These are phyloP conservation scores for Lithophane socia DNA, from an alignment of 2,888 invertebrate genomes.

Conservation along the genomic window DNA sequence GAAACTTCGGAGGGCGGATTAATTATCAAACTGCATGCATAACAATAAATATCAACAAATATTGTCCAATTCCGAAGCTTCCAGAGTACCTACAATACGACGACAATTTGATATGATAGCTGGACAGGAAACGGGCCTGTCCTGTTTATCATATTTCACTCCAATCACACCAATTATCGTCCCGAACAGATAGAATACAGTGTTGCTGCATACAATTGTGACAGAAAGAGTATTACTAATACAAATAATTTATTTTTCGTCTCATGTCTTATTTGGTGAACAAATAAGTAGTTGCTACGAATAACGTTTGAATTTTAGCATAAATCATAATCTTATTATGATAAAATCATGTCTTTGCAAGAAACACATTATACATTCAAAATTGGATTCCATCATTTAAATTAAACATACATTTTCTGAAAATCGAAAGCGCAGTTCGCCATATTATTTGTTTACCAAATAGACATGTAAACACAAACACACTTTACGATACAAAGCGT, in stretches of 20 bases:
- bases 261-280: not conserved
- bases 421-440: not conserved
- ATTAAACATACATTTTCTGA: not conserved
- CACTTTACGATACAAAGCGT: not conserved
- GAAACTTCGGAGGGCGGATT: not conserved
- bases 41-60: constrained; percentile 43
- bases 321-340: not conserved
- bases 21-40: constrained; percentile 6
- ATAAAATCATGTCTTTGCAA: not conserved
- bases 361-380: not conserved
- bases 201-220: constrained; percentile 49
- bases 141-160: constrained; percentile 79
- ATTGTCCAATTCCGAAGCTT: constrained; percentile 53
- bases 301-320: constrained; percentile 4
- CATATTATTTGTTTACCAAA: not conserved
- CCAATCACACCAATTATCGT: constrained; percentile 73
- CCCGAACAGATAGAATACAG: constrained; percentile 55
- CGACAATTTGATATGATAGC: constrained; percentile 75
- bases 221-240: constrained; percentile 31
- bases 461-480: not conserved
- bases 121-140: constrained; percentile 80
- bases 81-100: constrained; percentile 58
- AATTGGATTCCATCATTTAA: not conserved
- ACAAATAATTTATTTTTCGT: not conserved
- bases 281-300: not conserved